A percentile compares a stretch with the other conserved stretches of the same genome.
Evolutionary conservation across 2,888 invertebrate genomes (phyloP).

Genomic region (Gryllus longicercus): DNA sequence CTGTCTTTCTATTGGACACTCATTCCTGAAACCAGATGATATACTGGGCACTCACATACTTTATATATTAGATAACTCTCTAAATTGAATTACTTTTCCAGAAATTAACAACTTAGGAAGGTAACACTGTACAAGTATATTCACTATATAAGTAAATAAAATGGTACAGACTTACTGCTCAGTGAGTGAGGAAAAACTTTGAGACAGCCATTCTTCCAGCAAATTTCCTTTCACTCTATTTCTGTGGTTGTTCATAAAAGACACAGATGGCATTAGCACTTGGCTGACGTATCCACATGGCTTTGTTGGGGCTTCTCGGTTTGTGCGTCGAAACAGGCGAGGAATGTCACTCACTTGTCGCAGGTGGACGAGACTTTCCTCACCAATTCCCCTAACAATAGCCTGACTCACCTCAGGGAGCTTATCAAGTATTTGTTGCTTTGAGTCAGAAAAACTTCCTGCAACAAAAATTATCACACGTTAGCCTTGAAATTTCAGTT

Average conservation of each 20-base stretch:
- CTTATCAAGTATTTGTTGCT: slow-evolving; percentile 34
- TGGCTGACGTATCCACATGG: slow-evolving; percentile 75
- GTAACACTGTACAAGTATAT: too few species aligned
- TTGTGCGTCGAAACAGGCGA: slow-evolving; percentile 85
- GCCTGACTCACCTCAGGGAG: slow-evolving; percentile 45
- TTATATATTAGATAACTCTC: too few species aligned
- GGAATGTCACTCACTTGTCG: slow-evolving; percentile 91
- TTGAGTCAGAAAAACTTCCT: slow-evolving; percentile 40
- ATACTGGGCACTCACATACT: too few species aligned
- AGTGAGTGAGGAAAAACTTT: slow-evolving; percentile 50
- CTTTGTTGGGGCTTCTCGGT: slow-evolving; percentile 78
- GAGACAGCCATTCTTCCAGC: slow-evolving; percentile 45
- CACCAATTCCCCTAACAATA: slow-evolving; percentile 47
- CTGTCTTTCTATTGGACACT: too few species aligned
- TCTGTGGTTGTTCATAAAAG: slow-evolving; percentile 55
- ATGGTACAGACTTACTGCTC: slow-evolving; percentile 49
- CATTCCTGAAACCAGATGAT: too few species aligned
- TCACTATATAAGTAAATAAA: too few species aligned
- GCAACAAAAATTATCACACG: slow-evolving; percentile 24
- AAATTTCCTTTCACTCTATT: slow-evolving; percentile 35
- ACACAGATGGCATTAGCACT: slow-evolving; percentile 58
- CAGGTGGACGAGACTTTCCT: slow-evolving; percentile 57
- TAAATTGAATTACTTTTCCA: too few species aligned
- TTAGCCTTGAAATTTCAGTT: background rate
- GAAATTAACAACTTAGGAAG: too few species aligned